Evolutionary conservation across 1,140 invertebrate species (phyloP).

Genomic region (Polypedilum vanderplanki): DNA sequence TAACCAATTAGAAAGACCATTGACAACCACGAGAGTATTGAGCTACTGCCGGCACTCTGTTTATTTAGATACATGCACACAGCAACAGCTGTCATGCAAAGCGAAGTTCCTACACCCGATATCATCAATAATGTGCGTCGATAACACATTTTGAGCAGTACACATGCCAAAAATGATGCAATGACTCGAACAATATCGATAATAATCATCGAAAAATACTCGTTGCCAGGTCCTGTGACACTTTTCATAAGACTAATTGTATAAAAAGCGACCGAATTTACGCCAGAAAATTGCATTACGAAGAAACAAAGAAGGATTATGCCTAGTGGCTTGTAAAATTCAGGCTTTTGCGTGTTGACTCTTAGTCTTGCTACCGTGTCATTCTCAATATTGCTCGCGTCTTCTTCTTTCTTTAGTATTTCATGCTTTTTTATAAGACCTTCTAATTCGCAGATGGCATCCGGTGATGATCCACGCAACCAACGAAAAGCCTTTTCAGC

Average conservation of each 20-base stretch:
- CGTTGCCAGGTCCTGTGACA: constrained; percentile 48
- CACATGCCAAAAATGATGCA: constrained; percentile 51
- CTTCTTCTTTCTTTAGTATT: constrained; percentile 25
- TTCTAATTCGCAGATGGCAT: constrained; percentile 47
- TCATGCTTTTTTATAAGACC: constrained; percentile 40
- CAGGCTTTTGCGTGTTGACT: constrained; percentile 43
- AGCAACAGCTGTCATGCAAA: constrained; percentile 48
- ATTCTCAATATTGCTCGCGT: constrained; percentile 29
- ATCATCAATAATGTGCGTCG: constrained; percentile 51
- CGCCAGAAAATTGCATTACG: constrained; percentile 55
- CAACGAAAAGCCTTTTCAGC: constrained; percentile 48
- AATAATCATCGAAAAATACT: constrained; percentile 54
- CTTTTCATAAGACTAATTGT: constrained; percentile 56
- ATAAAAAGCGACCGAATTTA: constrained; percentile 67
- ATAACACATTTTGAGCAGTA: constrained; percentile 51
- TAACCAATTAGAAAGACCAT: constrained; percentile 50
- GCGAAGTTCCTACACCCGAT: constrained; percentile 50
- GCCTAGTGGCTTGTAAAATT: constrained; percentile 51
- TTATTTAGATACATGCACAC: constrained; percentile 44
- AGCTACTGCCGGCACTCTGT: constrained; percentile 37
- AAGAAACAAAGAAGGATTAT: constrained; percentile 55
- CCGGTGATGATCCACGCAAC: constrained; percentile 47
- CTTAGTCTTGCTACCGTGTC: constrained; percentile 34
- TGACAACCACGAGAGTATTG: constrained; percentile 47
- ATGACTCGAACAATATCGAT: constrained; percentile 61